These are phyloP conservation scores for Ammospiza caudacuta DNA, from an alignment of 2,113 vertebrate species.

Conservation along the genomic window DNA sequence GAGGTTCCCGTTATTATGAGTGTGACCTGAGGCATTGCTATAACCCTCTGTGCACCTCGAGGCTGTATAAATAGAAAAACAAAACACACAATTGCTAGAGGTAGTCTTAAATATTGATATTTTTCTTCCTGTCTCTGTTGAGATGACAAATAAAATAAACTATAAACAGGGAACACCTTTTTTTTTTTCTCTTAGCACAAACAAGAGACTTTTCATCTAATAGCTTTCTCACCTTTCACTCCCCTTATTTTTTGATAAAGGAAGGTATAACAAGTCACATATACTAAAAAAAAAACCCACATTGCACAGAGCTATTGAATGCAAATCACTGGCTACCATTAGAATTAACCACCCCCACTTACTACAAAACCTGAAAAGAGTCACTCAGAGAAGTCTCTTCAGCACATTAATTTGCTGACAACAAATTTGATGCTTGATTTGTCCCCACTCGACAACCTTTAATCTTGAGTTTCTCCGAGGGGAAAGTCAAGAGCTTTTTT, in stretches of 20 bases:
- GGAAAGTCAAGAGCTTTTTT: constrained; percentile 13
- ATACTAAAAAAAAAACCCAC: neutral
- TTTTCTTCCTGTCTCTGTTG: constrained; percentile 57
- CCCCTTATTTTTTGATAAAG: neutral
- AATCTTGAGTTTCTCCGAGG: constrained; percentile 35
- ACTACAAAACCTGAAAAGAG: neutral
- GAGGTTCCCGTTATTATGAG: neutral
- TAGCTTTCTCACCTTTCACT: constrained; percentile 13
- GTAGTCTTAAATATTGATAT: constrained; percentile 70
- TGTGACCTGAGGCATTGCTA: constrained; percentile 32
- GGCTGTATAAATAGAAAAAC: constrained; percentile 39
- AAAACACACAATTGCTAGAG: constrained; percentile 19
- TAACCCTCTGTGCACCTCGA: constrained; percentile 29
- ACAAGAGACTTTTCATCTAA: constrained; percentile 16
- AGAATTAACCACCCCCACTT: neutral
- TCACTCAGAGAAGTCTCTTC: neutral
- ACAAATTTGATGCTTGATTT: constrained; percentile 46
- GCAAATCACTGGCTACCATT: neutral
- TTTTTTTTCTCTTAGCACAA: neutral
- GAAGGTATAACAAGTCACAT: neutral
- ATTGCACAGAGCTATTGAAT: neutral
- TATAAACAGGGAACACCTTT: neutral
- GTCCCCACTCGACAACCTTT: constrained; percentile 38
- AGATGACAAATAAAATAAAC: constrained; percentile 51
- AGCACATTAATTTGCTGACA: constrained; percentile 2